Evolutionary conservation across 2,797 vertebrate species (phyloP).

Genomic region (Hemibagrus guttatus): DNA sequence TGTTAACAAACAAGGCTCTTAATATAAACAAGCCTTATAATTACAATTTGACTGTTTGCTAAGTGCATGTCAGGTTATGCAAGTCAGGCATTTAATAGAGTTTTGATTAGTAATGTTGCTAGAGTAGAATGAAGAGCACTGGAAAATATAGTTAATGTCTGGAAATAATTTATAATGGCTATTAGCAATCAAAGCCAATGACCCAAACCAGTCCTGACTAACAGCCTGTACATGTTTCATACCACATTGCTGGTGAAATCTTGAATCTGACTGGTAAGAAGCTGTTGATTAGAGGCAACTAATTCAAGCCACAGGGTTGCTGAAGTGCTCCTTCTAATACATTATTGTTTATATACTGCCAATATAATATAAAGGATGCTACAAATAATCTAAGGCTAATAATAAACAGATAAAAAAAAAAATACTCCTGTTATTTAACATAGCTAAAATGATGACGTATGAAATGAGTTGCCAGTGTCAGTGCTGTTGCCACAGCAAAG

Average conservation of each 20-base stretch:
- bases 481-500: not conserved
- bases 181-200: not conserved
- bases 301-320: not conserved
- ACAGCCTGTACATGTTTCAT: not conserved
- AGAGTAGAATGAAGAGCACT: too few relatives aligned
- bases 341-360: not conserved
- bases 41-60: not conserved
- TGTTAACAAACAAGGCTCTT: not conserved
- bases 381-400: not conserved
- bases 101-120: not conserved
- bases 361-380: not conserved
- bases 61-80: not conserved
- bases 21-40: not conserved
- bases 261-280: not conserved
- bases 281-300: not conserved
- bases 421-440: not conserved
- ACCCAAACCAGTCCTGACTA: not conserved
- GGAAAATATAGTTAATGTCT: not conserved
- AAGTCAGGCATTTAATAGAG: not conserved
- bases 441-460: not conserved
- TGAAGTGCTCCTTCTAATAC: not conserved
- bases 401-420: not conserved
- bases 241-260: not conserved
- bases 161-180: not conserved
- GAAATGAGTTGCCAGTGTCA: not conserved